Base-by-base conservation (phyloP, 1,140 invertebrate species). In the Phenacoccus solenopsis region DNA sequence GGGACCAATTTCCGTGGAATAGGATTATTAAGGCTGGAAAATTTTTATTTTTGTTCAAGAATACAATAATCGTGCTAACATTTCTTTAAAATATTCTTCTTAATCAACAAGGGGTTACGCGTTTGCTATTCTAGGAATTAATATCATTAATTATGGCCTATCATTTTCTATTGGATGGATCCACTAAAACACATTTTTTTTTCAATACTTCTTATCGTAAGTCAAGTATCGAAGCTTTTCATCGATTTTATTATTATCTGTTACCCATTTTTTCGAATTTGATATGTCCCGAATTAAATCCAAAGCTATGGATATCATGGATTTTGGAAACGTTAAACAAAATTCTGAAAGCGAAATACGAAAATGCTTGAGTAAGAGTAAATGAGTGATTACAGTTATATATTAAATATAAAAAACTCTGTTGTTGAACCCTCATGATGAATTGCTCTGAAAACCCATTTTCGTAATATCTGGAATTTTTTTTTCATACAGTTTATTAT, bases 1-100 rank as follows among this genome's bases (percentile, higher is more conserved):
- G 96, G 96, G 79, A 98, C 96, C 1, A 96, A 98, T 81, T 98
- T 98, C 76, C 84, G 96, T 64, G 96, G 96, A 70, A 98, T 98
- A 94, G 96, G 96, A 70, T 79, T 97, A n/a, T 81, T 98, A 16
- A 94, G 95, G 1, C 79, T 99, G 25, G 89, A 97, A 75, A 96
- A 98, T 80, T 80, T 99, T 1, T 76, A 97, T 86, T 78, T 96
- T 98, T 82, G 90, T 90, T 61, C 83, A 83, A 70, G 88, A 91
- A 74, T 93, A 96, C 78, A 85, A 84, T 16, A 84, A 84, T 72
- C 84, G 87, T 13, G 91, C 94, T 16, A 85, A 83, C 38, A 89
- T 93, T 77, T 88, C 96, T 1, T 79, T 98, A 0, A 87, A 87
- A 7, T 91, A 95, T 76, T 96, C 95, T 0, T 83, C 87, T 72